These are phyloP conservation scores for Corapipo altera DNA, from an alignment of 2,113 vertebrate genomes.

Conservation along the genomic window DNA sequence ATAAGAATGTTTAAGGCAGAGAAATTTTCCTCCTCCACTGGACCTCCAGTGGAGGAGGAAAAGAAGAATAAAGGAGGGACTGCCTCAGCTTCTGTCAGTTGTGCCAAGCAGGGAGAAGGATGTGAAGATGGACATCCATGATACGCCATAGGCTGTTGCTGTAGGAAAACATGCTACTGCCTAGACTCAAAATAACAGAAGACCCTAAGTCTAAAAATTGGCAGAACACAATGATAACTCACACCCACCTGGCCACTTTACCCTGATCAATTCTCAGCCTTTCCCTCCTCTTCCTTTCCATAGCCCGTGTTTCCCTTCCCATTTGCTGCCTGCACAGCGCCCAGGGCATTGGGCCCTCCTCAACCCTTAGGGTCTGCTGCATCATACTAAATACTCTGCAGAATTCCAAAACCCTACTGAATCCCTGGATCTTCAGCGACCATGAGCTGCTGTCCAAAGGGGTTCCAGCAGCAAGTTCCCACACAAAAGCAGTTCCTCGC, in stretches of 20 bases:
- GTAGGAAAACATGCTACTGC: neutral
- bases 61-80: neutral
- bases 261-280: neutral
- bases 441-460: neutral
- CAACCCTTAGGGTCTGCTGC: neutral
- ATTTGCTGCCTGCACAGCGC: neutral
- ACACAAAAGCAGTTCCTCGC: neutral
- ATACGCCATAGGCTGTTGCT: accelerated
- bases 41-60: neutral
- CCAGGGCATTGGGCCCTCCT: accelerated
- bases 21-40: no score
- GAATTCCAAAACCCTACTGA: accelerated
- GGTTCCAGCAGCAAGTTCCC: neutral
- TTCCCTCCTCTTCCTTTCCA: neutral
- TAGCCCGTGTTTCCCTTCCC: accelerated
- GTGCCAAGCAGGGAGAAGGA: neutral
- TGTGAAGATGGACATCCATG: accelerated
- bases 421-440: neutral
- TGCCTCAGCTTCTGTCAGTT: neutral
- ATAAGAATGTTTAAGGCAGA: neutral
- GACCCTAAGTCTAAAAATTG: neutral
- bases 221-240: neutral
- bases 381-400: neutral
- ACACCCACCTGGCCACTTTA: neutral
- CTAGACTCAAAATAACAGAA: neutral